These are phyloP conservation scores for Trachelipus rathkii DNA, from an alignment of 1,140 invertebrate genomes.

Conservation along the genomic window DNA sequence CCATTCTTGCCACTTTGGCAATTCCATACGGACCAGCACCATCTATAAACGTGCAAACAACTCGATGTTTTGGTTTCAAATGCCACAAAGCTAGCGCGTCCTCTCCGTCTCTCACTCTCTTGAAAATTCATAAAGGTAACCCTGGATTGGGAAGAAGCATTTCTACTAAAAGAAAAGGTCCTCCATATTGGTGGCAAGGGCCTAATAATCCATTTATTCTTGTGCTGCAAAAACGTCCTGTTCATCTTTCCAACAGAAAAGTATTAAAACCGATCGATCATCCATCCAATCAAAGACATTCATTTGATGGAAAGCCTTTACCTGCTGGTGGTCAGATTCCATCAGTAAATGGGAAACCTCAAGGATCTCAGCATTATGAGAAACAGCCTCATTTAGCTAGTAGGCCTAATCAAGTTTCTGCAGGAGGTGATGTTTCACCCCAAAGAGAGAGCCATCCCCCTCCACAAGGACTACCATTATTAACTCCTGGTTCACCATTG, in stretches of 20 bases:
- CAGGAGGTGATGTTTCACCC: too few species aligned
- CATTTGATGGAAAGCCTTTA: too few species aligned
- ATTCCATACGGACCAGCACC: neutral
- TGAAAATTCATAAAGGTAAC: neutral
- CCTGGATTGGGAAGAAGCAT: neutral
- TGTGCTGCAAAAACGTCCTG: neutral
- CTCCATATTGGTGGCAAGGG: conserved; percentile 2
- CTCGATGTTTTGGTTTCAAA: neutral
- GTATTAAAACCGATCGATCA: neutral
- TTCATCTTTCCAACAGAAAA: neutral
- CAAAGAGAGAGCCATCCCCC: too few species aligned
- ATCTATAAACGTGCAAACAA: neutral
- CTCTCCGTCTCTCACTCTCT: neutral
- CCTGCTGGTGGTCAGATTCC: too few species aligned
- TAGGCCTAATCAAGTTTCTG: too few species aligned
- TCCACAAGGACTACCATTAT: too few species aligned
- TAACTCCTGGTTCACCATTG: too few species aligned
- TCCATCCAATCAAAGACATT: too few species aligned
- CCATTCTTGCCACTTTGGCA: neutral
- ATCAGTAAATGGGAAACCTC: too few species aligned
- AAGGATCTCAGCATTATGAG: too few species aligned
- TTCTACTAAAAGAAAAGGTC: neutral
- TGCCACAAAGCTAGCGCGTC: neutral
- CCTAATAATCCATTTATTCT: neutral
- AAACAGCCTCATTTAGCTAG: too few species aligned